Evolutionary conservation across 2,113 vertebrate species (phyloP).

Genomic region (Sarotherodon lohbergeri): DNA sequence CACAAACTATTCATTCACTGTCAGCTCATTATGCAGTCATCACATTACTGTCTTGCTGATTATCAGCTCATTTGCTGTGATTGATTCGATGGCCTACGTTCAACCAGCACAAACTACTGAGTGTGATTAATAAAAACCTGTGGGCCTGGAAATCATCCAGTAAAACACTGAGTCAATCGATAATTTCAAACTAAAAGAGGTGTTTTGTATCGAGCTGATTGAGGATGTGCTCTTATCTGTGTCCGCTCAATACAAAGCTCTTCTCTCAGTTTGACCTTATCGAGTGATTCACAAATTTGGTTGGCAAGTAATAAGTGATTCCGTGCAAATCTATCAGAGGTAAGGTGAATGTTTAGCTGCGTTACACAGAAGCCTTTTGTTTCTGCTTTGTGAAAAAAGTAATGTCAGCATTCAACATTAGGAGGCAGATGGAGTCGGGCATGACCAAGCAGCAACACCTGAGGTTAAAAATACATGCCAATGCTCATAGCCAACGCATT

Average conservation of each 20-base stretch:
- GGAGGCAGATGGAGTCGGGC: not conserved
- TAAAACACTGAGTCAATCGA: not conserved
- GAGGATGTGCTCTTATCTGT: not conserved
- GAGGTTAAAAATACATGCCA: not conserved
- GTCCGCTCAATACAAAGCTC: not conserved
- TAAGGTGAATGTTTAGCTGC: not conserved
- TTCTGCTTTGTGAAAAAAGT: not conserved
- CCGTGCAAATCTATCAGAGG: not conserved
- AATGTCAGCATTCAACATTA: not conserved
- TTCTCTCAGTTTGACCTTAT: not conserved
- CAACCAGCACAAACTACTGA: not conserved
- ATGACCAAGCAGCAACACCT: not conserved
- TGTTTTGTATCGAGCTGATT: not conserved
- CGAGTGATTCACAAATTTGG: not conserved
- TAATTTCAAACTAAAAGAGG: not conserved
- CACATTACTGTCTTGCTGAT: not conserved
- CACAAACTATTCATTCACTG: not conserved
- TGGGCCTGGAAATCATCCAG: not conserved
- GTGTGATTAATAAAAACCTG: not conserved
- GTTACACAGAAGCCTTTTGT: not conserved
- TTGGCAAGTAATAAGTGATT: not conserved
- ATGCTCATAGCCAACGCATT: not conserved
- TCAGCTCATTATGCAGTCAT: not conserved
- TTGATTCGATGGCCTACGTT: not conserved
- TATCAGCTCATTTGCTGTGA: not conserved